Percentiles rank a stretch among this genome's conserved stretches.
Conservation (phyloP, 2,113 vertebrate species). For the Callipepla californica region DNA sequence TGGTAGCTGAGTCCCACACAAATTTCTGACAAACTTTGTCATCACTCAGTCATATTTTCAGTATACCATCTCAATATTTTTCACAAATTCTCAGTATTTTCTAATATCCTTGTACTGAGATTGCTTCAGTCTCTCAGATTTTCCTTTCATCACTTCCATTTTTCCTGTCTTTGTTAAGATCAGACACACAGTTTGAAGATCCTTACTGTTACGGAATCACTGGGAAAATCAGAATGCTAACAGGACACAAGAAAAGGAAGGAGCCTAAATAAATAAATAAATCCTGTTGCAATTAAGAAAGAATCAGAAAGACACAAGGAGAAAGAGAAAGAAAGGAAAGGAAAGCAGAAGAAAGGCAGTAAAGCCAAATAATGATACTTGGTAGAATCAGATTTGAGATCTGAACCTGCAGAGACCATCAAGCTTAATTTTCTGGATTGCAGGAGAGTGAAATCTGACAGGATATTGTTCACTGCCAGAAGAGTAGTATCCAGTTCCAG, state of each 20-base stretch:
- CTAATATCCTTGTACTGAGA: neutral
- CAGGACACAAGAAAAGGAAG: neutral
- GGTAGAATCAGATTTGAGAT: neutral
- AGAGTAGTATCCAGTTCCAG: neutral
- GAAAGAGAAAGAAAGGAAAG: neutral
- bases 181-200: neutral
- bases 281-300: neutral
- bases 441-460: neutral
- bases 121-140: neutral
- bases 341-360: neutral
- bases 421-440: neutral
- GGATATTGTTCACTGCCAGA: neutral
- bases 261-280: neutral
- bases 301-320: neutral
- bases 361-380: neutral
- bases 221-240: neutral
- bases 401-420: neutral
- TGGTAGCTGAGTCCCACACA: neutral
- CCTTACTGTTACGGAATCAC: neutral
- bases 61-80: neutral
- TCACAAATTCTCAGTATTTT: neutral
- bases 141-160: neutral
- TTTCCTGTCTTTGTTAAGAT: neutral
- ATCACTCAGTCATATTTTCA: neutral
- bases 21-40: neutral